Evolutionary conservation across 2,113 vertebrate genomes (phyloP).

Genomic region (Chaenogobius annularis): DNA sequence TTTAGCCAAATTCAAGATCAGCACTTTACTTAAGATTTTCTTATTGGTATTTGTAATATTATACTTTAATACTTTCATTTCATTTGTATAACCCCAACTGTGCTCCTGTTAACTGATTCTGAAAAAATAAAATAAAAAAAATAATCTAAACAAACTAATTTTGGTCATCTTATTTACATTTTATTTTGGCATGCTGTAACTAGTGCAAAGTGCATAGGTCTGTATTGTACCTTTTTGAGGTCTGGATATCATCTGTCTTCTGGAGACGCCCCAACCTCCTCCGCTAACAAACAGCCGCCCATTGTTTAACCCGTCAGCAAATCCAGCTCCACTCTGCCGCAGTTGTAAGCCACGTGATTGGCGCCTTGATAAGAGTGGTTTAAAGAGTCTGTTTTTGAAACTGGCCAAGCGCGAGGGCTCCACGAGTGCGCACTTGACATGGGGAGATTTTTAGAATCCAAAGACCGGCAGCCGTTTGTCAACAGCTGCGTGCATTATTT

Average conservation of each 20-base stretch:
- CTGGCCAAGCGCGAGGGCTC: neutral
- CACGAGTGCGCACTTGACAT: neutral
- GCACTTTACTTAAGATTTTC: too few species aligned
- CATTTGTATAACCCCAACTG: too few species aligned
- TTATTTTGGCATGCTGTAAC: too few species aligned
- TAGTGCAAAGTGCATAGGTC: too few species aligned
- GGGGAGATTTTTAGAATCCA: slow-evolving; percentile 12
- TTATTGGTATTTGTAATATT: too few species aligned
- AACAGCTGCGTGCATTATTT: slow-evolving; percentile 13
- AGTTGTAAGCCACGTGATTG: neutral
- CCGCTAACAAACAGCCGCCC: neutral
- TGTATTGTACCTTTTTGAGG: neutral
- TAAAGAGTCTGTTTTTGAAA: neutral
- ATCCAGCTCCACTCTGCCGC: neutral
- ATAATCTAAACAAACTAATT: too few species aligned
- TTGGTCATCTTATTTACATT: too few species aligned
- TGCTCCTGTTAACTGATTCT: too few species aligned
- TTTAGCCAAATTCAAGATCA: too few species aligned
- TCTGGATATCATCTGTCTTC: neutral
- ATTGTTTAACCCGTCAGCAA: slow-evolving; percentile 7
- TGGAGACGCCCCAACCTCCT: neutral
- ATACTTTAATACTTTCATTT: too few species aligned
- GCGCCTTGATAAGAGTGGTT: neutral
- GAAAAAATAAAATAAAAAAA: too few species aligned
- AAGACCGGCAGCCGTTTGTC: slow-evolving; percentile 26